Percentiles rank a stretch among this genome's conserved stretches.
Conservation (phyloP, 2,888 invertebrate species). For the Sepiola atlantica region DNA sequence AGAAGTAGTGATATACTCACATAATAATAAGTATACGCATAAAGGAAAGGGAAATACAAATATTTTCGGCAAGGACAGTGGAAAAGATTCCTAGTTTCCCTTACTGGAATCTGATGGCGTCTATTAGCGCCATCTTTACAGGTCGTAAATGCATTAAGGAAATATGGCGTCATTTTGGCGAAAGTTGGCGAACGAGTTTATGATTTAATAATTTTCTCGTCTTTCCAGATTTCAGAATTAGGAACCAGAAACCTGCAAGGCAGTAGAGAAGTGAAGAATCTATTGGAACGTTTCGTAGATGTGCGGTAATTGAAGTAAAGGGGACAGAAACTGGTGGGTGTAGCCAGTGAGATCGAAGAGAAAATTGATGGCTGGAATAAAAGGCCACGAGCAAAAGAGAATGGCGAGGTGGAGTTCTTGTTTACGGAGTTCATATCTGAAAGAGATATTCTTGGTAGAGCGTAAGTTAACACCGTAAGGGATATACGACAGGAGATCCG, state of each 20-base stretch:
- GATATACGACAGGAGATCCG: background rate
- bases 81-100: background rate
- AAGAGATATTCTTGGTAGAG: background rate
- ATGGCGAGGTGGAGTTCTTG: background rate
- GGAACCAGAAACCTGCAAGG: background rate
- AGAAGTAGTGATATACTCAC: no score
- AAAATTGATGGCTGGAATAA: background rate
- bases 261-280: background rate
- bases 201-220: background rate
- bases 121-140: conserved; percentile 11
- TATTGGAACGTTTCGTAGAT: no score
- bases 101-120: background rate
- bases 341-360: background rate
- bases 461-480: background rate
- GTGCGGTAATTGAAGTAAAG: no score
- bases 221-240: background rate
- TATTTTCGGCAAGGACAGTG: background rate
- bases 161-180: background rate
- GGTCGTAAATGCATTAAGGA: conserved; percentile 15
- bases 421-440: background rate
- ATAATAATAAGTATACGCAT: background rate
- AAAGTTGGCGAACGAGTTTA: background rate
- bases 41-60: background rate
- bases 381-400: background rate
- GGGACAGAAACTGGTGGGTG: background rate